Conservation (phyloP, 2,797 vertebrate genomes). For the Spinus pinus region DNA sequence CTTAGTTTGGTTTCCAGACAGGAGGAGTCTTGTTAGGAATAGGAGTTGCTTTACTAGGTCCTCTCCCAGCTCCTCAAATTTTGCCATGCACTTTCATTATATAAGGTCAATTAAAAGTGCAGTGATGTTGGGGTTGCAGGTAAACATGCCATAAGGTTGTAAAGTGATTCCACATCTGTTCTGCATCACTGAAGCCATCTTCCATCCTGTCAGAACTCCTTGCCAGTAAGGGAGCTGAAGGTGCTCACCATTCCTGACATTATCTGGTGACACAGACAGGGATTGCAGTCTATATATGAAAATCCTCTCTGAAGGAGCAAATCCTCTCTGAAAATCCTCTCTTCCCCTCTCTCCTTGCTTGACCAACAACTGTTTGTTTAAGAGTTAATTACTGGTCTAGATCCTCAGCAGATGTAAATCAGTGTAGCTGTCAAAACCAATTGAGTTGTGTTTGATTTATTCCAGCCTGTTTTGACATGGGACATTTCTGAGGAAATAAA, state of each 20-base stretch:
- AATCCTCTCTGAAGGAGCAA: background rate
- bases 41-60: background rate
- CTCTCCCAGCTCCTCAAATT: background rate
- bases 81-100: background rate
- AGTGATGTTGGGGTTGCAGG: background rate
- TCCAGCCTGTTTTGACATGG: background rate
- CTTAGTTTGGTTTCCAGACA: background rate
- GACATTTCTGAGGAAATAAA: background rate
- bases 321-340: no score
- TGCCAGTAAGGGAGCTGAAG: background rate
- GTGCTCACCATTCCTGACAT: background rate
- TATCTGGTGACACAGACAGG: rapidly evolving
- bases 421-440: background rate
- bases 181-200: background rate
- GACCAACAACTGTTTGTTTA: background rate
- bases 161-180: background rate
- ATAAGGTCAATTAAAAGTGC: background rate
- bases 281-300: background rate
- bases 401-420: background rate
- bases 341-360: background rate
- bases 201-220: background rate
- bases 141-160: background rate
- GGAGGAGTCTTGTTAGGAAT: background rate
- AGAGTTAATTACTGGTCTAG: background rate
- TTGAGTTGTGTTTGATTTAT: background rate